Evolutionary conservation across 1,140 invertebrate genomes (phyloP).

Genomic region (Pachypeltis micranthus): DNA sequence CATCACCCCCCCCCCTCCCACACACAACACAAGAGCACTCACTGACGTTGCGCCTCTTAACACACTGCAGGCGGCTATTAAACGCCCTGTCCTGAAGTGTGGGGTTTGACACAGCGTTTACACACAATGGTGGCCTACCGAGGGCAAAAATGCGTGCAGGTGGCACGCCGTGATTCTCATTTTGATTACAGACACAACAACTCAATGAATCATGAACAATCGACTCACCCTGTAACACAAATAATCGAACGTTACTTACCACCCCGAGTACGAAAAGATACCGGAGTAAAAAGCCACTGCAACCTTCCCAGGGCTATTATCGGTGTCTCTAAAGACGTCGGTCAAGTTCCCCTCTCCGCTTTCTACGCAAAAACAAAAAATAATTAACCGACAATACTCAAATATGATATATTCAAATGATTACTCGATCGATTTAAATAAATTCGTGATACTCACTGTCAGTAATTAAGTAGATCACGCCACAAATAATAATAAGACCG

Average conservation of each 20-base stretch:
- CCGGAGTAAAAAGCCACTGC: slow-evolving; percentile 89
- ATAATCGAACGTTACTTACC: slow-evolving; percentile 41
- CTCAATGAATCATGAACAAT: neutral
- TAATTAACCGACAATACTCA: too few species aligned
- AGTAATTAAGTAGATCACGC: slow-evolving; percentile 51
- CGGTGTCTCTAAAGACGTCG: slow-evolving; percentile 65
- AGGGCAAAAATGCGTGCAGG: too few species aligned
- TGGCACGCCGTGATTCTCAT: neutral
- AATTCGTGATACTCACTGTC: too few species aligned
- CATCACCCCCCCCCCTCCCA: too few species aligned
- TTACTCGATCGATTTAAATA: neutral
- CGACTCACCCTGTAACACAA: slow-evolving; percentile 14
- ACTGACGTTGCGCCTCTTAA: too few species aligned
- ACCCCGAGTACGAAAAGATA: slow-evolving; percentile 93
- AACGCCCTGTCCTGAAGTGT: too few species aligned
- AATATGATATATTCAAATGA: neutral
- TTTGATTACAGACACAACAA: slow-evolving; percentile 13
- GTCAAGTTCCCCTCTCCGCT: too few species aligned
- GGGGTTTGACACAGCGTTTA: too few species aligned
- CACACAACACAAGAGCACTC: too few species aligned
- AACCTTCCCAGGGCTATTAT: slow-evolving; percentile 66
- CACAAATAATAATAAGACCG: slow-evolving; percentile 66
- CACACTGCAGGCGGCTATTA: too few species aligned
- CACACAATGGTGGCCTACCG: too few species aligned
- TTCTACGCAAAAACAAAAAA: too few species aligned